Evolutionary conservation across 1,140 invertebrate genomes (phyloP).

Genomic region (Leptinotarsa texana): DNA sequence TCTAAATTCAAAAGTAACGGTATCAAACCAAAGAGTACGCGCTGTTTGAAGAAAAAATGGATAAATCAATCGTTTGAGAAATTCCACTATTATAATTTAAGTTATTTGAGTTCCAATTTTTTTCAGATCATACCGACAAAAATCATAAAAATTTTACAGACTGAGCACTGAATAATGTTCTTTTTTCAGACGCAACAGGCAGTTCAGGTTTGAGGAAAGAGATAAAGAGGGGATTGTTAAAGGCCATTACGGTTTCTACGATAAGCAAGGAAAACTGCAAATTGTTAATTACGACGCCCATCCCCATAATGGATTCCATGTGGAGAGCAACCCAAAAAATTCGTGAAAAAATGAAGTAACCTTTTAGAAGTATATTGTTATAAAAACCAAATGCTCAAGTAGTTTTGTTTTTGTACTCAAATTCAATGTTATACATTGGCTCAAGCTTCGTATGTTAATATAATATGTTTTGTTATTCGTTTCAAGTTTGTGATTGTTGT

Average conservation of each 20-base stretch:
- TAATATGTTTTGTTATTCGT: constrained; percentile 4
- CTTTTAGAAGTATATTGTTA: background rate
- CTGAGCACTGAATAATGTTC: no score
- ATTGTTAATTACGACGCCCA: constrained; percentile 78
- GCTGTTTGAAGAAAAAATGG: no score
- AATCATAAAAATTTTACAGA: no score
- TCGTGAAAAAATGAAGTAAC: constrained; percentile 9
- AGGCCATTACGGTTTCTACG: constrained; percentile 83
- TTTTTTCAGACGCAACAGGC: constrained; percentile 72
- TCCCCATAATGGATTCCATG: constrained; percentile 71
- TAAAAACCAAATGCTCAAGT: constrained; percentile 12
- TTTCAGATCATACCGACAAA: no score
- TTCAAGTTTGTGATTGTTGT: constrained; percentile 8
- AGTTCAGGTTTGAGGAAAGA: constrained; percentile 80
- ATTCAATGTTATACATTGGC: constrained; percentile 18
- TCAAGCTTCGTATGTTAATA: background rate
- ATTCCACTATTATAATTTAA: no score
- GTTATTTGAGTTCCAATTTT: no score
- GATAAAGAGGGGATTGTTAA: constrained; percentile 76
- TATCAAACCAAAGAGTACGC: no score
- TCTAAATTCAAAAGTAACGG: no score
- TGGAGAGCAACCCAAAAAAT: constrained; percentile 36
- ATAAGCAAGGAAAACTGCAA: constrained; percentile 76
- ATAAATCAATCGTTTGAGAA: no score
- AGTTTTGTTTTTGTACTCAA: background rate